Evolutionary conservation across 2,113 vertebrate species (phyloP).

Genomic region (Synchiropus splendidus): DNA sequence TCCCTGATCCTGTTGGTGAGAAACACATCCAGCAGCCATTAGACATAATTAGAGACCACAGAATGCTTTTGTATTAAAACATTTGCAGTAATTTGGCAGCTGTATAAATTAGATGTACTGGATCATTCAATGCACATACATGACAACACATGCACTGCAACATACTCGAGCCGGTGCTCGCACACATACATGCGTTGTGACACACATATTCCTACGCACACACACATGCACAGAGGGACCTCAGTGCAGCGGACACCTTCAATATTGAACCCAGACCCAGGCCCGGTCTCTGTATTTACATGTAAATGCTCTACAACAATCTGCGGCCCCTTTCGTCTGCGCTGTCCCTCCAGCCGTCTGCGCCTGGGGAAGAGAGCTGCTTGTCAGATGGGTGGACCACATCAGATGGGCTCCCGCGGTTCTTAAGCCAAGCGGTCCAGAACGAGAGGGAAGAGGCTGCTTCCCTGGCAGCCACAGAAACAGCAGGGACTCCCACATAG

Average conservation of each 20-base stretch:
- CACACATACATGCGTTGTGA: constrained; percentile 5
- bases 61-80: constrained; percentile 69
- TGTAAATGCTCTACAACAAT: constrained; percentile 76
- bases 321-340: constrained; percentile 56
- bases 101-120: constrained; percentile 62
- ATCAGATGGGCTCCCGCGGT: constrained; percentile 63
- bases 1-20: constrained; percentile 25
- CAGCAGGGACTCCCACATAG: constrained; percentile 68
- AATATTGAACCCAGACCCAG: constrained; percentile 71
- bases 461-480: constrained; percentile 58
- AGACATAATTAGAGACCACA: constrained; percentile 62
- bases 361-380: constrained; percentile 48
- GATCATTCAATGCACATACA: constrained; percentile 62
- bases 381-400: constrained; percentile 63
- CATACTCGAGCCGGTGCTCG: constrained; percentile 2
- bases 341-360: constrained; percentile 53
- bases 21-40: constrained; percentile 58
- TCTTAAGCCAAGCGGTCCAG: constrained; percentile 49
- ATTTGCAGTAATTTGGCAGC: constrained; percentile 66
- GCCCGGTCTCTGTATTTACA: constrained; percentile 72
- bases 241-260: constrained; percentile 61
- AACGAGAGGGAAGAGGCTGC: constrained; percentile 55
- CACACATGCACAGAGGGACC: constrained; percentile 57
- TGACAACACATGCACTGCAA: constrained; percentile 36
- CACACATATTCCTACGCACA: constrained; percentile 22